Percentiles rank a stretch among this genome's conserved stretches.
Conservation (phyloP, 1,140 invertebrate genomes). For the Drosophila ambigua region DNA sequence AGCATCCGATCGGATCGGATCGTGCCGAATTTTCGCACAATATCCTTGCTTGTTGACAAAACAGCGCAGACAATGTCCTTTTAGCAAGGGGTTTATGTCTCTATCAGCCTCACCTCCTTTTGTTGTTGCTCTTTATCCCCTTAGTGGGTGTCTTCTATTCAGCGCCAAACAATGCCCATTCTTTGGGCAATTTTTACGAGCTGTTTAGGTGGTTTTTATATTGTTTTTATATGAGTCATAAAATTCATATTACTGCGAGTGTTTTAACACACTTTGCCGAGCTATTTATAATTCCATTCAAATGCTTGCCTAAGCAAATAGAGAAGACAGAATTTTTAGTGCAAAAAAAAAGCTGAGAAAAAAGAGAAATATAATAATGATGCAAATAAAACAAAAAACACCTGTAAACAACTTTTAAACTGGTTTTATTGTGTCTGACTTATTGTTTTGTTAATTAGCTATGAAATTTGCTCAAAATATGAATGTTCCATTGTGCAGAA, state of each 20-base stretch:
- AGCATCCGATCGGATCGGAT: conserved; percentile 20
- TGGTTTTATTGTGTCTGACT: conserved; percentile 56
- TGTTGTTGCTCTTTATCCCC: conserved; percentile 30
- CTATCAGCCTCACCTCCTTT: conserved; percentile 26
- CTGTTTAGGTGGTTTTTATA: conserved; percentile 54
- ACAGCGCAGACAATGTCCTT: conserved; percentile 44
- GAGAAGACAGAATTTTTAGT: conserved; percentile 8
- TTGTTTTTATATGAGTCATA: conserved; percentile 55
- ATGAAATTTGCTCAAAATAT: conserved; percentile 36
- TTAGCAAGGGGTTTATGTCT: conserved; percentile 48
- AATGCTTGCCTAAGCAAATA: conserved; percentile 27
- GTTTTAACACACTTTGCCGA: conserved; percentile 60
- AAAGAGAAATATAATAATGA: conserved; percentile 17
- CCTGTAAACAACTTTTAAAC: conserved; percentile 67
- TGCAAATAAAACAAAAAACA: conserved; percentile 43
- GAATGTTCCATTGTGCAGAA: conserved; percentile 6
- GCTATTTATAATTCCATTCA: conserved; percentile 74
- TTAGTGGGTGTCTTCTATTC: conserved; percentile 56
- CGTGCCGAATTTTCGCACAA: conserved; percentile 71
- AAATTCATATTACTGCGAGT: conserved; percentile 59
- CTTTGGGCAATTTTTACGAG: conserved; percentile 47
- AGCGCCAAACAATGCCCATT: conserved; percentile 27
- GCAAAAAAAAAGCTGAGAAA: neutral
- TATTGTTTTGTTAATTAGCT: conserved; percentile 50
- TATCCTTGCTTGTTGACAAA: conserved; percentile 56